Conservation (phyloP, 2,797 vertebrate genomes). For the Chelon auratus region DNA sequence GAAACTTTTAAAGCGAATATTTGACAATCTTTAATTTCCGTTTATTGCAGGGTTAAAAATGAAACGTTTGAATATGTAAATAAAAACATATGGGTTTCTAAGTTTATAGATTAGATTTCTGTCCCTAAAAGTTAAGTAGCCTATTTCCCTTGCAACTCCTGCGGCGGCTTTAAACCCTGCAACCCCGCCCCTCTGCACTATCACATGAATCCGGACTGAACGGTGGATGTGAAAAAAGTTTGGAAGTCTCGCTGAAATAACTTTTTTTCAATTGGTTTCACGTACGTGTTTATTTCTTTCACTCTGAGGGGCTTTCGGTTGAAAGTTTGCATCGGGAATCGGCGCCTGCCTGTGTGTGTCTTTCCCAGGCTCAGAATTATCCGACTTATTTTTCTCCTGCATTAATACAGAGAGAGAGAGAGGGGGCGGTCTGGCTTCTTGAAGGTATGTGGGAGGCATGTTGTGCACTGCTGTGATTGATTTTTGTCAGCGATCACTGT, state of each 20-base stretch:
- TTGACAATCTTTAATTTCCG: neutral
- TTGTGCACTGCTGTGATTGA: slow-evolving; percentile 44
- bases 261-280: slow-evolving; percentile 41
- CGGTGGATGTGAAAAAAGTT: slow-evolving; percentile 77
- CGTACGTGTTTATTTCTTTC: neutral
- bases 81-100: neutral
- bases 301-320: neutral
- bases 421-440: slow-evolving; percentile 71
- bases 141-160: slow-evolving; percentile 62
- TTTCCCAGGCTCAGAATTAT: slow-evolving; percentile 48
- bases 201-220: slow-evolving; percentile 82
- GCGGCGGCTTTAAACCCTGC: slow-evolving; percentile 81
- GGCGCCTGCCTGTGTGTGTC: slow-evolving; percentile 22
- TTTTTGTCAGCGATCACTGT: slow-evolving; percentile 31
- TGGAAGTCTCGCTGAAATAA: slow-evolving; percentile 63
- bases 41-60: neutral
- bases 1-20: neutral
- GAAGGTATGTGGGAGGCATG: slow-evolving; percentile 83
- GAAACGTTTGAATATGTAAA: neutral
- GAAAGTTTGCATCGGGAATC: slow-evolving; percentile 33
- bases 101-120: slow-evolving; percentile 26
- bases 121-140: slow-evolving; percentile 41
- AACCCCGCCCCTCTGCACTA: slow-evolving; percentile 81
- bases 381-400: slow-evolving; percentile 59
- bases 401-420: slow-evolving; percentile 55